Base-by-base conservation (phyloP, 2,797 vertebrate species). In the Mionectes olivaceus region DNA sequence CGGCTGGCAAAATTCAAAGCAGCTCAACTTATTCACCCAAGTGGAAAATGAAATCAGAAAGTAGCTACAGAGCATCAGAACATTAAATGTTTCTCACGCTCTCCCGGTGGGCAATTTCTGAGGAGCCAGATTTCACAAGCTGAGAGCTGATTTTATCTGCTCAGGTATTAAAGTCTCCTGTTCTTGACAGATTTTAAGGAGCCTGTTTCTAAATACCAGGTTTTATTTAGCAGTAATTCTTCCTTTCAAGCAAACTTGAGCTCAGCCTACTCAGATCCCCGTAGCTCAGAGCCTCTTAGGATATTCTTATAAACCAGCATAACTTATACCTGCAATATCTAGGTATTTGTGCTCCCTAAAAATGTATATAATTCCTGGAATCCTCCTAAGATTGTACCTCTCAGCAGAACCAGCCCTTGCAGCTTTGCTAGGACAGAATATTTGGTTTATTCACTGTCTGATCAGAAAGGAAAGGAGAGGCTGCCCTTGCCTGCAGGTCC, bases 101-200 rank as follows among this genome's bases (percentile, higher is more conserved):
- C 18, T 33, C 35, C 57, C 32, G 37, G 63, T 15, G n/a, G 60
- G 84, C 60, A 70, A 3, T 83, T 85, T 83, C 57, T 32, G 28
- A 86, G 86, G 70, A 90, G 25, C 70, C 61, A 85, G 78, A 77
- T 70, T 80, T 88, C 81, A 71, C 43, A 47, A 46, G 47, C 67
- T 57, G 21, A 12, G n/a, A n/a, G 43, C 27, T 79, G 89, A 77
- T 91, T 93, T 93, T 77, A 81, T 87, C 75, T 63, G 37, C 32
- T 60, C 28, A 14, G 35, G 30, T 53, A 74, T 63, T 84, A 65
- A 78, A 71, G 19, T 50, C 41, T 52, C 33, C 55, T 35, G 41
- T 87, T 90, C 67, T 80, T 82, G 68, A n/a, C 35, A 77, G 82
- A 70, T 65, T 91, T 94, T 77, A 80, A 87, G 60, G 41, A 84